Evolutionary conservation across 2,888 invertebrate genomes (phyloP).

Genomic region (Venustoraphidia nigricollis): DNA sequence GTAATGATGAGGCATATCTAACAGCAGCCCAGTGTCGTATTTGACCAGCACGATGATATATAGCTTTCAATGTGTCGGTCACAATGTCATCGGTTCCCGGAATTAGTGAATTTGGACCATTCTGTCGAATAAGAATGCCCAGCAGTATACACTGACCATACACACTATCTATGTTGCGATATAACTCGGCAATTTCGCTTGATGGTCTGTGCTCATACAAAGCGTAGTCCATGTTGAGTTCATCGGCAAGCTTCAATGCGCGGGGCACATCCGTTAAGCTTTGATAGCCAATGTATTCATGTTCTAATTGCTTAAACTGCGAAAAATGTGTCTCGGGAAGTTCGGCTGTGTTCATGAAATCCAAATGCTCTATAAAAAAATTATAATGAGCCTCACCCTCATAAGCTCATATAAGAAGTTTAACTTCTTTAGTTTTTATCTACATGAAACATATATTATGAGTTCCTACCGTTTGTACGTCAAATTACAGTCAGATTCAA

Average conservation of each 20-base stretch:
- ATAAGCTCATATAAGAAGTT: no score
- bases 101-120: conserved; percentile 67
- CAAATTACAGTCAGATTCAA: no score
- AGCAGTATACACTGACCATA: conserved; percentile 71
- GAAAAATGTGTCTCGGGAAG: conserved; percentile 47
- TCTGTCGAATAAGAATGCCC: conserved; percentile 64
- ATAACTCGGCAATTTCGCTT: conserved; percentile 56
- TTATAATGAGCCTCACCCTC: no score
- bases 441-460: no score
- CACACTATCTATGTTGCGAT: conserved; percentile 53
- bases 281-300: conserved; percentile 88
- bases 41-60: conserved; percentile 75
- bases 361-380: conserved; percentile 67
- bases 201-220: conserved; percentile 45
- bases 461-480: no score
- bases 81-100: conserved; percentile 39
- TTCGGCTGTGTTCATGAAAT: conserved; percentile 79
- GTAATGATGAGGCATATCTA: conserved; percentile 83
- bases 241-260: conserved; percentile 58
- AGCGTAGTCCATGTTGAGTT: conserved; percentile 19
- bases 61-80: conserved; percentile 47
- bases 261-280: conserved; percentile 90
- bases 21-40: conserved; percentile 85
- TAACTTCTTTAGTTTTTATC: no score
- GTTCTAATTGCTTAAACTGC: conserved; percentile 78